Evolutionary conservation across 2,888 invertebrate genomes (phyloP), one percentile per base, ranked within the genome.

Genomic region (Plagodis pulveraria): DNA sequence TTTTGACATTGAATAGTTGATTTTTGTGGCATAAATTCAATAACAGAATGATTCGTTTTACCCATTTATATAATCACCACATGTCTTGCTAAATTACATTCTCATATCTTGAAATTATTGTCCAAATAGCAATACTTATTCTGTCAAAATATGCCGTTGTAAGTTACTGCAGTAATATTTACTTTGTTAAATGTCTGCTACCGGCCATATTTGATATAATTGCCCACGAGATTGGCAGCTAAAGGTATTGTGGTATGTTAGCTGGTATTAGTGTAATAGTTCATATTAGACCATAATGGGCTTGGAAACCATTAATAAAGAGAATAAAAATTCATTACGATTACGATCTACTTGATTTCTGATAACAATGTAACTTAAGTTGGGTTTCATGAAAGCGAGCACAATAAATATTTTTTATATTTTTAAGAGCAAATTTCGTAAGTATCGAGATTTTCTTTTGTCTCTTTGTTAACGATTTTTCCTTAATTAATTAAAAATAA

Each of bases 241-340:
- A 36, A n/a, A 44, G 50, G 46, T 57, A 57, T 46, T 46, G 46
- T 45, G 53, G 56, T 49, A 57, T 56, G 56, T 53, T 2, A 52
- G 32, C 35, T 12, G n/a, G 42, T 44, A 57, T 57, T 59, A 59
- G 46, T 48, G 40, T 59, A 57, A 62, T 58, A 51, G 59, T 35
- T 54, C 46, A 50, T 57, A 62, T 65, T 62, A 59, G 50, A 44
- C 62, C 58, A 45, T 58, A 60, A 58, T 58, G 12, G 58, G 56
- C 56, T 62, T 57, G 50, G 38, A 52, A 56, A 56, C 56, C 44
- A 60, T 58, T 58, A 50, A 50, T 60, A 56, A 50, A 44, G 43
- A 44, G 32, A 60, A 57, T 56, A 61, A 64, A 59, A 63, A 55
- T 44, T 57, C 34, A 50, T 38, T 53, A 40, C 53, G 12, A 54